A percentile compares a stretch with the other conserved stretches of the same genome.
phyloP scores from a whole-genome alignment of 2,888 invertebrate species.

The Chymomyza caudatula region DNA sequence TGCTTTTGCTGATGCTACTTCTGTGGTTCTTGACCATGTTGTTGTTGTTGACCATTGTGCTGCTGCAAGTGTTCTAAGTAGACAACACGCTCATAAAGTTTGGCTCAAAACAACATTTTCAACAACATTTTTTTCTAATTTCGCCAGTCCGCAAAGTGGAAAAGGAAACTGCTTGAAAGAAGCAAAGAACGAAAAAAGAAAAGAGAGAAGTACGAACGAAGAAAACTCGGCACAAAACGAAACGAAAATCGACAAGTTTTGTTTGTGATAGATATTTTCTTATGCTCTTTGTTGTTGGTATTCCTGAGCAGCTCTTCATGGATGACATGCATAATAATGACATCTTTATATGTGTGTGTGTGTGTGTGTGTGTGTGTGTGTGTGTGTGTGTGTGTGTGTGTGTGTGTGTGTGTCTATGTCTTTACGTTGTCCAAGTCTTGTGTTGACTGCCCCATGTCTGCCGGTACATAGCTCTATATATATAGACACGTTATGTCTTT shows the following conservation, averaged over 20 bases:
- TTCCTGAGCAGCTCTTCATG: background rate
- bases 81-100: constrained; percentile 50
- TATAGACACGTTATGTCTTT: constrained; percentile 5
- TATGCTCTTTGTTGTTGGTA: background rate
- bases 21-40: background rate
- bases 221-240: background rate
- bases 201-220: background rate
- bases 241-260: constrained; percentile 17
- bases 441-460: background rate
- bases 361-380: background rate
- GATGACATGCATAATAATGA: constrained; percentile 59
- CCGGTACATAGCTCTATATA: background rate
- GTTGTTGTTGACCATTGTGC: constrained; percentile 7
- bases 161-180: background rate
- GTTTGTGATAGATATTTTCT: constrained; percentile 17
- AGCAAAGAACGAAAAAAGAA: background rate
- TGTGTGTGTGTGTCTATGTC: constrained; percentile 10
- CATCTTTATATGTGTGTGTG: constrained; percentile 29
- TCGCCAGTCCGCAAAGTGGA: background rate
- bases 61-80: constrained; percentile 14
- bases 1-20: constrained; percentile 6
- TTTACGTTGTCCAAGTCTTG: background rate
- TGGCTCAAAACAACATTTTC: constrained; percentile 26
- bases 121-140: constrained; percentile 12
- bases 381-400: constrained; percentile 5